Evolutionary conservation across 2,888 invertebrate genomes (phyloP), one percentile per base, ranked within the genome.

Genomic region (Synergus japonicus): DNA sequence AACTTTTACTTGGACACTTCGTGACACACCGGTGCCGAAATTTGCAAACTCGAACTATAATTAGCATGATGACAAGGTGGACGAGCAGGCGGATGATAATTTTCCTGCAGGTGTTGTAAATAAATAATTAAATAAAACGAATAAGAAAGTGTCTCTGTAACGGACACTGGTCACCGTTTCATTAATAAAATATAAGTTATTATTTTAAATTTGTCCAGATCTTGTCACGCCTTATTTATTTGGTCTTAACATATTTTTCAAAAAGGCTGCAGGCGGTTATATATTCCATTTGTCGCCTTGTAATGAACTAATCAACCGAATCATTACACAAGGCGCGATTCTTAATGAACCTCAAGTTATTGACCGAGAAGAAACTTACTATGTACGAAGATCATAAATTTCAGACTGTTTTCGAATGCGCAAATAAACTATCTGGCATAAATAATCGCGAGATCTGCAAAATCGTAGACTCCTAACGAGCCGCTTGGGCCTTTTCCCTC

Each of bases 361-460:
- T 60, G 60, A 22, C 60, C 22, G 15, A 60, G 18, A 18, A 10
- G 22, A 60, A 18, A 60, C 60, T 60, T 60, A 60, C 22, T 18
- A 60, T 60, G 22, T 60, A 60, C 60, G 22, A 60, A 60, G 60
- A 60, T 60, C 60, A 60, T 60, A 60, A 60, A 60, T 60, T 60
- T 18, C 60, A 60, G 22, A 22, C 22, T 60, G 60, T 60, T 60
- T 60, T 60, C 60, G 60, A 60, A 60, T 2, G 10, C 22, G 60
- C 60, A 60, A 60, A 22, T 60, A 60, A 60, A 60, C 60, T 60
- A 60, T 9, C 60, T 18, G 60, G 60, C 60, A 60, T 60, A 60
- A 60, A 60, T 60, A 60, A 49, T 49, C 49, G 49, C 49, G n/a
- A 15, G 49, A 49, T 49, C 49, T 49, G 49, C 49, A 49, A 49